Evolutionary conservation across 2,888 invertebrate species (phyloP).

Genomic region (Catocala sponsa): DNA sequence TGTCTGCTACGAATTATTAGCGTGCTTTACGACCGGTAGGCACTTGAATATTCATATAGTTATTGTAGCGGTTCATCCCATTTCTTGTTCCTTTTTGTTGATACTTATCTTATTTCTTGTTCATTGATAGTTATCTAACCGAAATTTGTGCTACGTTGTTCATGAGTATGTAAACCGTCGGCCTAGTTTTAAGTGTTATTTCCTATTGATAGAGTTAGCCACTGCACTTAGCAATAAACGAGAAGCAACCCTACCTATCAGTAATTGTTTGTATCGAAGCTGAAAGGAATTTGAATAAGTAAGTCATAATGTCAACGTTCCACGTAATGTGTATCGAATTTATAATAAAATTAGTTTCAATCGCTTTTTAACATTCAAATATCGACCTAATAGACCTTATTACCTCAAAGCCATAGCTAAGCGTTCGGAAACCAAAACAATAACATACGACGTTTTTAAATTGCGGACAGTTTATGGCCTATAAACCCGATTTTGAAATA

Average conservation of each 20-base stretch:
- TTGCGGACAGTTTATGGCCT: slow-evolving; percentile 58
- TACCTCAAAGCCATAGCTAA: slow-evolving; percentile 39
- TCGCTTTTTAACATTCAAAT: slow-evolving; percentile 33
- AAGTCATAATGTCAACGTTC: slow-evolving; percentile 46
- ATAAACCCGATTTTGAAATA: slow-evolving; percentile 64
- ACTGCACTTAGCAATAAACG: slow-evolving; percentile 20
- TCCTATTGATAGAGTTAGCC: neutral
- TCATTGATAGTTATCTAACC: slow-evolving; percentile 1
- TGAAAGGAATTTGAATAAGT: slow-evolving; percentile 38
- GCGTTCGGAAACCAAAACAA: slow-evolving; percentile 50
- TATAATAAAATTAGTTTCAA: slow-evolving; percentile 23
- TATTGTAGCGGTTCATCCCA: slow-evolving; percentile 1
- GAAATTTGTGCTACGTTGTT: neutral
- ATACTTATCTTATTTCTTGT: neutral
- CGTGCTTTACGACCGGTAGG: slow-evolving; percentile 20
- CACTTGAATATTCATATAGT: slow-evolving; percentile 24
- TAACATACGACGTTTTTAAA: slow-evolving; percentile 56
- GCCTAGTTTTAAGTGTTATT: neutral
- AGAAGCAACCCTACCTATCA: slow-evolving; percentile 27
- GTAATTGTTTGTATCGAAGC: slow-evolving; percentile 26
- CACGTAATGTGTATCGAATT: slow-evolving; percentile 25
- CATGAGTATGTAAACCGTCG: neutral
- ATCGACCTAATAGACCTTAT: slow-evolving; percentile 53
- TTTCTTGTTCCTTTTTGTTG: slow-evolving; percentile 16
- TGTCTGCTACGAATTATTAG: slow-evolving; percentile 23